Evolutionary conservation across 2,113 vertebrate genomes (phyloP).

Genomic region (Protobothrops flavoviridis): DNA sequence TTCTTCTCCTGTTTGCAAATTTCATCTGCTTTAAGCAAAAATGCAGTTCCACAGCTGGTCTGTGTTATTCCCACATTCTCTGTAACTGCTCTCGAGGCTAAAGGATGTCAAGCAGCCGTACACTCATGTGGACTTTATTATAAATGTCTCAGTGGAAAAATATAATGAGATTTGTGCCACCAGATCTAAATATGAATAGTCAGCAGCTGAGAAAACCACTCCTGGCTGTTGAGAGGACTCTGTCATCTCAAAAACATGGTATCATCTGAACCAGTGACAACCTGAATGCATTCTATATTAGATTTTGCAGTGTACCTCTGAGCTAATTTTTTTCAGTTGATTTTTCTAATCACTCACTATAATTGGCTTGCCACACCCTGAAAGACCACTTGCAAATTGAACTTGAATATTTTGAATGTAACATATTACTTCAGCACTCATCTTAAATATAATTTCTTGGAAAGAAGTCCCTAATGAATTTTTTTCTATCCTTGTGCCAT

Average conservation of each 20-base stretch:
- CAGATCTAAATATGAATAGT: slow-evolving; percentile 12
- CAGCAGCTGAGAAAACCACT: not conserved
- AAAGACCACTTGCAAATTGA: not conserved
- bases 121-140: slow-evolving; percentile 40
- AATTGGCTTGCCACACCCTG: not conserved
- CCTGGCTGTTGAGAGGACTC: not conserved
- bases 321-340: not conserved
- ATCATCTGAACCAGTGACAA: not conserved
- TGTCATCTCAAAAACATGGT: not conserved
- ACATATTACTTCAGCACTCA: not conserved
- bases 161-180: slow-evolving; percentile 21
- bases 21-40: slow-evolving; percentile 37
- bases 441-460: not conserved
- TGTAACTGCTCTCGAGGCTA: slow-evolving; percentile 41
- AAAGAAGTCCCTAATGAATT: not conserved
- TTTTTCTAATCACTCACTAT: not conserved
- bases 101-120: slow-evolving; percentile 40
- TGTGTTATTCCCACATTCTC: slow-evolving; percentile 56
- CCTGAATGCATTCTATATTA: not conserved
- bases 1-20: slow-evolving; percentile 42
- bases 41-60: slow-evolving; percentile 51
- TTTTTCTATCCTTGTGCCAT: not conserved
- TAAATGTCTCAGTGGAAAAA: slow-evolving; percentile 10
- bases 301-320: not conserved
- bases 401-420: not conserved